Base-by-base conservation (phyloP, 2,888 invertebrate genomes). In the Blera fallax region DNA sequence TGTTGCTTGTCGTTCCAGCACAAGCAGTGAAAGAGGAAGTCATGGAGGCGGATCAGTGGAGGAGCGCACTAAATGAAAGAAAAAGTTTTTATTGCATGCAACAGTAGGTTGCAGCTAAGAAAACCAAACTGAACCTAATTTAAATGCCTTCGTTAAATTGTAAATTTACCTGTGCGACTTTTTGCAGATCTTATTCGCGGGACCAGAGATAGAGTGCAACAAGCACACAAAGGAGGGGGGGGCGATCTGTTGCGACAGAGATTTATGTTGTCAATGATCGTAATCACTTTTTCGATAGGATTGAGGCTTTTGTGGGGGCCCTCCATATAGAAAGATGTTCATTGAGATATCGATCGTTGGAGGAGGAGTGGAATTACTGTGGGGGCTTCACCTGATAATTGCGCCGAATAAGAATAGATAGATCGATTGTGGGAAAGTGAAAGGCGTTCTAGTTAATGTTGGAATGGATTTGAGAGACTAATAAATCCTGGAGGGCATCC, bases 51-150 rank as follows among this genome's bases (percentile, higher is more conserved):
- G 65, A 48, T 60, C 40, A 29, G 67, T 16, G 40, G 65, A 81
- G 52, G 80, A 21, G 72, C 50, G 72, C 72, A 77, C 62, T 81
- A 67, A 81, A 81, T 67, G 76, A 81, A 85, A 85, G 81, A 85
- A 85, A 85, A 85, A 77, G 81, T 85, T 81, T n/a, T 34, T 50
- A 54, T 50, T 64, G 21, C 52, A 81, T 76, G 69, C 81, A 70
- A 64, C 73, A 73, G 34, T 69, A 60, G 52, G 69, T 60, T 77
- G 60, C 56, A 14, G 37, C 37, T 37, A 37, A n/a, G 3, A 45
- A 43, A 64, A 21, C 29, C 34, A n/a, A 62, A 34, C 43, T 27
- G 48, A 74, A 76, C 56, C 58, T 11, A 74, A 84, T 84, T 76
- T 84, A 70, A 76, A 84, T 70, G 64, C 56, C 65, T 80, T 50